phyloP scores from a whole-genome alignment of 2,113 vertebrate genomes.

The Nannospalax galili region DNA sequence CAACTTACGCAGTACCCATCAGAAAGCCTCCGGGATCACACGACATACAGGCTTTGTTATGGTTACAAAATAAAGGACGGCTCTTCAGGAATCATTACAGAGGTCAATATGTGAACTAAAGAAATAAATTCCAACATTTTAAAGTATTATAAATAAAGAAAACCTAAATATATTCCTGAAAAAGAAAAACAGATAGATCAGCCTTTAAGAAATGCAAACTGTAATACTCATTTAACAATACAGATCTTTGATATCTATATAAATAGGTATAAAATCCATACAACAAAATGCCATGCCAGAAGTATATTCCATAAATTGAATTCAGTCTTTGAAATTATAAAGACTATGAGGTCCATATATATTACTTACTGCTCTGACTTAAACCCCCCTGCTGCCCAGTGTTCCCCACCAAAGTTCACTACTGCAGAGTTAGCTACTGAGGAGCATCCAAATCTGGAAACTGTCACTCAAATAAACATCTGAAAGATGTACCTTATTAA shows the following conservation, averaged over 20 bases:
- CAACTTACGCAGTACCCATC: constrained; percentile 67
- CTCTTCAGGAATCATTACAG: constrained; percentile 35
- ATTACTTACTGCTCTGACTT: not conserved
- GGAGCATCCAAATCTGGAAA: not conserved
- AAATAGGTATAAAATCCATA: not conserved
- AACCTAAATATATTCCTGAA: not conserved
- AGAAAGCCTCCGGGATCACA: constrained; percentile 48
- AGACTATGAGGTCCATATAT: not conserved
- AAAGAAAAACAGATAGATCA: not conserved
- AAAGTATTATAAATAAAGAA: constrained; percentile 32
- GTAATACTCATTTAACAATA: not conserved
- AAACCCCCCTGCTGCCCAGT: not conserved
- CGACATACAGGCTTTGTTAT: constrained; percentile 35
- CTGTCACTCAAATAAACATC: not conserved
- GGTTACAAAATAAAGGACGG: constrained; percentile 40
- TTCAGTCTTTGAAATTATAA: not conserved
- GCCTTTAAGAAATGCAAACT: not conserved
- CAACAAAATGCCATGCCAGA: not conserved
- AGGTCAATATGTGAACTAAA: constrained; percentile 29
- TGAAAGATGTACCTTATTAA: not conserved
- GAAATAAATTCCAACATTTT: not conserved
- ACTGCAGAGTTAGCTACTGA: not conserved
- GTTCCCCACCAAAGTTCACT: not conserved
- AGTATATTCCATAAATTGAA: not conserved
- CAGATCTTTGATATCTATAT: not conserved